phyloP scores from a whole-genome alignment of 2,888 invertebrate species.

The Metallyticus violacea region DNA sequence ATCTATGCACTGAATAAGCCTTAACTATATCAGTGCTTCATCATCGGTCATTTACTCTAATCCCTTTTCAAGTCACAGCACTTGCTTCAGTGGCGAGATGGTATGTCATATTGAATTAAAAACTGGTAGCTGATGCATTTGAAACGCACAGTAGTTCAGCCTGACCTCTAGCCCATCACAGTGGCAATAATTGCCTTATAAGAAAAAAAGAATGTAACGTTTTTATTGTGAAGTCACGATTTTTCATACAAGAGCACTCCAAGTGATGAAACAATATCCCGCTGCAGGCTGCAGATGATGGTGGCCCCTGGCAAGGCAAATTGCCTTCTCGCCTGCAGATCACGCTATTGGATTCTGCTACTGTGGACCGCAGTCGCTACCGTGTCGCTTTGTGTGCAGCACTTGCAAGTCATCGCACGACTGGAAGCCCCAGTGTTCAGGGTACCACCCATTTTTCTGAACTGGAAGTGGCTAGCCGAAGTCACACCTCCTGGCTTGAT shows the following conservation, averaged over 20 bases:
- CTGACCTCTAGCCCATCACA: not conserved
- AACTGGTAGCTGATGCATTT: not conserved
- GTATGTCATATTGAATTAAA: not conserved
- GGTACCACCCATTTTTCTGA: not conserved
- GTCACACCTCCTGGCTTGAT: no score
- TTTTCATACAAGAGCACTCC: not conserved
- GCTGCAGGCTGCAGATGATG: no score
- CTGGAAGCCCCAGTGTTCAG: no score
- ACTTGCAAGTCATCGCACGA: not conserved
- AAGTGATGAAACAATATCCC: not conserved
- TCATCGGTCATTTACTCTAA: not conserved
- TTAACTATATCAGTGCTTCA: not conserved
- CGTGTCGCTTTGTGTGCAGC: not conserved
- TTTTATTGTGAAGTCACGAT: not conserved
- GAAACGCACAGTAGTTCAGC: not conserved
- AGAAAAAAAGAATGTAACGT: not conserved
- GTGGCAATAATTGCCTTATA: not conserved
- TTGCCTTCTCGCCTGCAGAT: not conserved
- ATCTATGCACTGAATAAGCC: not conserved
- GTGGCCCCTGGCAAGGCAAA: not conserved
- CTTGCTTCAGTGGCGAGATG: not conserved
- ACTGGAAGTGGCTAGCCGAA: not conserved
- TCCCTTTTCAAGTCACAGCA: not conserved
- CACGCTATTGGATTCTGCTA: not conserved
- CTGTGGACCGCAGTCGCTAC: not conserved